phyloP scores from a whole-genome alignment of 2,797 vertebrate genomes.

The Notolabrus celidotus region DNA sequence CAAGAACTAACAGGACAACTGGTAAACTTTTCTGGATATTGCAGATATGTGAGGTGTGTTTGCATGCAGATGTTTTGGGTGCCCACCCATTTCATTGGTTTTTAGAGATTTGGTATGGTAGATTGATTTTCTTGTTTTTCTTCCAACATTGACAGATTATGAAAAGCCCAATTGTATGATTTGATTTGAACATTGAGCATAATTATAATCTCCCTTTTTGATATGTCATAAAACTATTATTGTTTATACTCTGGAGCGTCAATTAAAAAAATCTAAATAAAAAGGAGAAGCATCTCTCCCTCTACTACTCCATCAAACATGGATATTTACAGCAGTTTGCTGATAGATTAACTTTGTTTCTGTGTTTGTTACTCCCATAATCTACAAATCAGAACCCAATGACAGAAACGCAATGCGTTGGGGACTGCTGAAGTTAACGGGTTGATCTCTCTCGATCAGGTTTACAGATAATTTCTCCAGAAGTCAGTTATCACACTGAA shows the following conservation, averaged over 20 bases:
- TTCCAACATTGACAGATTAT: constrained; percentile 42
- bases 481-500: constrained; percentile 33
- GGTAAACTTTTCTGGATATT: constrained; percentile 65
- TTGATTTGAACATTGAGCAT: constrained; percentile 49
- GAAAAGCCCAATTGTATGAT: constrained; percentile 42
- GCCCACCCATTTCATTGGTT: constrained; percentile 66
- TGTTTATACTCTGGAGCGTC: constrained; percentile 36
- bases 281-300: neutral
- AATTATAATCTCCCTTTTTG: constrained; percentile 37
- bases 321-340: constrained; percentile 29
- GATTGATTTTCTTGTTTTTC: constrained; percentile 54
- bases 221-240: constrained; percentile 17
- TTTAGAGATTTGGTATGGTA: constrained; percentile 68
- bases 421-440: constrained; percentile 29
- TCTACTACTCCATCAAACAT: constrained; percentile 2
- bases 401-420: constrained; percentile 13
- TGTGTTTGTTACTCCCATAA: constrained; percentile 2
- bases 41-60: constrained; percentile 78
- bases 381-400: constrained; percentile 24
- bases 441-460: constrained; percentile 32
- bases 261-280: constrained; percentile 29
- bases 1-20: constrained; percentile 58
- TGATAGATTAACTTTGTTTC: constrained; percentile 20
- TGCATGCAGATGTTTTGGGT: constrained; percentile 82
- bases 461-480: constrained; percentile 43